Evolutionary conservation across 2,888 invertebrate genomes (phyloP).

Genomic region (Drosophila rubida): DNA sequence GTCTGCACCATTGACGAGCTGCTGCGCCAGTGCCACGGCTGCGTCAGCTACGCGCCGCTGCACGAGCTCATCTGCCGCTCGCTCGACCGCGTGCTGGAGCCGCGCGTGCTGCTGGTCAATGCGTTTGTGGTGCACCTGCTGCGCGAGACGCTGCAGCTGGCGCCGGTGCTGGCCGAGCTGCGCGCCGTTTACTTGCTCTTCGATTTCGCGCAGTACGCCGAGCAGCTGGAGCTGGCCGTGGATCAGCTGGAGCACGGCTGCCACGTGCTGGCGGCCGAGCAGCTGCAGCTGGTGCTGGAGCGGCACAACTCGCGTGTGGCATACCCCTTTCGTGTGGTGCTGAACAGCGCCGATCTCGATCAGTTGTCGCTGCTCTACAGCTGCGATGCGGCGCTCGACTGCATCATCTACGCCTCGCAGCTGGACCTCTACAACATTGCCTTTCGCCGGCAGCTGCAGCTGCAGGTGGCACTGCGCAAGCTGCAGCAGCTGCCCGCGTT

Average conservation of each 20-base stretch:
- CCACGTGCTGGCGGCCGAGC: not conserved
- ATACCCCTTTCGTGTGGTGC: not conserved
- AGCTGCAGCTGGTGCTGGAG: conserved; percentile 24
- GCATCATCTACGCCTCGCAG: conserved; percentile 28
- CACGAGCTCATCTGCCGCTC: conserved; percentile 26
- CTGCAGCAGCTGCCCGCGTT: conserved; percentile 20
- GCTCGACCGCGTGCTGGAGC: conserved; percentile 14
- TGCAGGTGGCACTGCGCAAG: conserved; percentile 1
- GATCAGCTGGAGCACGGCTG: not conserved
- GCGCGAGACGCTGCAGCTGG: conserved; percentile 5
- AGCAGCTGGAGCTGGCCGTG: not conserved
- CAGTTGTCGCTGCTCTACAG: conserved; percentile 4
- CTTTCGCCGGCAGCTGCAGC: conserved; percentile 16
- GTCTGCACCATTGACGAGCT: conserved; percentile 30
- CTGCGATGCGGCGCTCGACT: not conserved
- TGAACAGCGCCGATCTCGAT: not conserved
- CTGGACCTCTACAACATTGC: conserved; percentile 21
- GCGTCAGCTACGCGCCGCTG: conserved; percentile 25
- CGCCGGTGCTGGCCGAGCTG: not conserved
- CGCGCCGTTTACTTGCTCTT: conserved; percentile 18
- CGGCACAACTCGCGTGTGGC: not conserved
- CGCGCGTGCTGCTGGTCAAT: conserved; percentile 20
- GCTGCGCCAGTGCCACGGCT: conserved; percentile 17
- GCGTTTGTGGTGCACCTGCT: conserved; percentile 26
- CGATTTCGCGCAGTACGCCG: not conserved